Evolutionary conservation across 2,113 vertebrate species (phyloP), one percentile per base, ranked within the genome.

Genomic region (Ascaphus truei): DNA sequence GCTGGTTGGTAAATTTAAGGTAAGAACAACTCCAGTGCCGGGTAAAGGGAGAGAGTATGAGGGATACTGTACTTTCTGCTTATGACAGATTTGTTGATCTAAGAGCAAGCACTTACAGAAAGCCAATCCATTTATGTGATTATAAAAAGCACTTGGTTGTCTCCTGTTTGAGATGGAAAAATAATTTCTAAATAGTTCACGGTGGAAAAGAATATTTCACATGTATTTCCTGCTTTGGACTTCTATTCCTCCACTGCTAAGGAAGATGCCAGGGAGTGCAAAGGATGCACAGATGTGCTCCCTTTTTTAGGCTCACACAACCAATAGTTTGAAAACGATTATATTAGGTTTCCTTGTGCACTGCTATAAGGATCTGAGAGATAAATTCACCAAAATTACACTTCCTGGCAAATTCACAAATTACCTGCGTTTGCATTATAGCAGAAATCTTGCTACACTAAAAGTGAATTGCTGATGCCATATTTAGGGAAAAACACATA

Each of bases 141-240:
- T 81, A 80, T 80, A 81, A 82, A 84, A 83, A 85, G 82, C 78
- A 80, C 84, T 84, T 80, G 62, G 45, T 83, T 84, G 79, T 83
- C 75, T 81, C 79, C 73, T 77, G 69, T 75, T 83, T 76, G 63
- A 78, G 79, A 76, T 76, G 79, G 74, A 78, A 81, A 81, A 83
- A 81, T 83, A 80, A 78, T 81, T 83, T 86, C 77, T 81, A 75
- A 85, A 76, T 77, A 79, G 76, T 75, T 77, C 39, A 51, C 81
- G 80, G 80, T 77, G 75, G 80, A 80, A 75, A 74, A 79, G 75
- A 81, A 48, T 48, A 68, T 50, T 48, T 29, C 27, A 26, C 65
- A 58, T 56, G 58, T 68, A 7, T 26, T 27, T 68, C 39, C 45
- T 48, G 37, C 37, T 58, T 20, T 29, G 41, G 29, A 23, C 11